Conservation (phyloP, 2,797 vertebrate genomes). For the Anableps anableps region DNA sequence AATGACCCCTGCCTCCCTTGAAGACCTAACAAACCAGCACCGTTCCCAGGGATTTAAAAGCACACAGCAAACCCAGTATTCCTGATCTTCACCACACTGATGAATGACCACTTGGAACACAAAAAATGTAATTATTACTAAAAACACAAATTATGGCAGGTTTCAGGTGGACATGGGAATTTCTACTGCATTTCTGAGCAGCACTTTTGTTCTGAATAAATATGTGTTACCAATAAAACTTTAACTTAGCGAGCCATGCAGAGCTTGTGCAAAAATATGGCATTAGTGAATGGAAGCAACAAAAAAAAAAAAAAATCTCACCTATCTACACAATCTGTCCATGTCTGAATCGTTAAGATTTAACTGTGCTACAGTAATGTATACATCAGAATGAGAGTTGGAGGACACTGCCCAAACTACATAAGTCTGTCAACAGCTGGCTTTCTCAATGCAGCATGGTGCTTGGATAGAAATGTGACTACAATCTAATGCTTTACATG, state of each 20-base stretch:
- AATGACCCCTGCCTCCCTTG: background rate
- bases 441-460: too few relatives aligned
- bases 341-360: background rate
- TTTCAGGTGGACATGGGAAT: too few relatives aligned
- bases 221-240: too few relatives aligned
- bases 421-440: background rate
- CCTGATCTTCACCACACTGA: background rate
- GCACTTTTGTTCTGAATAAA: too few relatives aligned
- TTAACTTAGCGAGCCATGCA: too few relatives aligned
- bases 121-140: too few relatives aligned
- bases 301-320: background rate
- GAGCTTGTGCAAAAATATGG: too few relatives aligned
- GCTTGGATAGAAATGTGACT: too few relatives aligned
- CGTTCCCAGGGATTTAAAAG: background rate
- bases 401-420: background rate
- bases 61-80: background rate
- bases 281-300: background rate
- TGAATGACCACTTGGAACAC: background rate
- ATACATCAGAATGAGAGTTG: background rate
- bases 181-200: too few relatives aligned
- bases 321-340: background rate
- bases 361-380: background rate
- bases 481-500: background rate
- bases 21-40: background rate
- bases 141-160: too few relatives aligned